phyloP scores from a whole-genome alignment of 2,797 vertebrate species.

The Anomalospiza imberbis region DNA sequence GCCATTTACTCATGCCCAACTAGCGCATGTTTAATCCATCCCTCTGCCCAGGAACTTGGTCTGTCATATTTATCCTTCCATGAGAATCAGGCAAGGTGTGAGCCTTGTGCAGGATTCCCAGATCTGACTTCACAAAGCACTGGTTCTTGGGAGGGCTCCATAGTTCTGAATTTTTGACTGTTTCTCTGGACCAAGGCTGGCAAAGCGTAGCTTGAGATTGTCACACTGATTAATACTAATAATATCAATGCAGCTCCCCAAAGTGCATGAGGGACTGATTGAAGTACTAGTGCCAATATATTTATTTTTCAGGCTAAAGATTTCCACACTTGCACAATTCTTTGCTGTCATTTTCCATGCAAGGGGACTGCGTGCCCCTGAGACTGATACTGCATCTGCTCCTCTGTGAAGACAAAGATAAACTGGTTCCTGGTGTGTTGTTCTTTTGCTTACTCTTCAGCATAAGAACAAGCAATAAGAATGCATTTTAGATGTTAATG shows the following conservation, averaged over 20 bases:
- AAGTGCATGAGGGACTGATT: neutral
- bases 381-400: slow-evolving; percentile 32
- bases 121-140: neutral
- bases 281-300: neutral
- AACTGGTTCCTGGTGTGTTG: slow-evolving; percentile 23
- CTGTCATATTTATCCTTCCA: neutral
- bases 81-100: neutral
- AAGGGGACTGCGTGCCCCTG: neutral
- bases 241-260: neutral
- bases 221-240: neutral
- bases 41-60: neutral
- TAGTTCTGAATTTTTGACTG: neutral
- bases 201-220: neutral
- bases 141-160: neutral
- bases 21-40: neutral
- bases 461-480: slow-evolving; percentile 52
- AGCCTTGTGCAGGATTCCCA: neutral
- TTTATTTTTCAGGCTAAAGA: neutral
- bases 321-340: slow-evolving; percentile 6
- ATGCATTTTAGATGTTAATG: slow-evolving; percentile 66
- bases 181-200: neutral
- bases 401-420: slow-evolving; percentile 13
- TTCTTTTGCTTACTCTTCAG: slow-evolving; percentile 42
- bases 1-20: neutral
- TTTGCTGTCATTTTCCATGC: neutral